A percentile compares a stretch with the other conserved stretches of the same genome.
Conservation (phyloP, 2,888 invertebrate species). For the Nomada goodeniana region DNA sequence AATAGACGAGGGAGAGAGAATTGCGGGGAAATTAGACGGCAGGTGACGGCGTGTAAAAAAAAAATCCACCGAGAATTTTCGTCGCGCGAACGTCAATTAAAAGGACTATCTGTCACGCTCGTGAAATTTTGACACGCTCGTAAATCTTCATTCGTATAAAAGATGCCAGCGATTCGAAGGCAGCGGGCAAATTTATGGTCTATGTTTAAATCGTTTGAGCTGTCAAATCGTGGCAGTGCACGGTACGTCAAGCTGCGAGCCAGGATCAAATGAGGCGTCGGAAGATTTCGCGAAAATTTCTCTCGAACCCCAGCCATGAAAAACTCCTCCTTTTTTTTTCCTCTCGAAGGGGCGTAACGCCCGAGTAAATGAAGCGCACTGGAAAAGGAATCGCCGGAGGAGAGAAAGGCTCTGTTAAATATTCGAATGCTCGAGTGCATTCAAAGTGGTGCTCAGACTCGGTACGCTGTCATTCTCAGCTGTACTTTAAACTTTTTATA, state of each 20-base stretch:
- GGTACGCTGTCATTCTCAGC: slow-evolving; percentile 36
- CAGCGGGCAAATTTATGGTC: slow-evolving; percentile 64
- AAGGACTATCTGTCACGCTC: neutral
- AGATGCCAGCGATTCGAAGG: slow-evolving; percentile 38
- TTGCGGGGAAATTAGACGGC: too few species aligned
- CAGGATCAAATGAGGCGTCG: slow-evolving; percentile 80
- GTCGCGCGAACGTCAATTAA: neutral
- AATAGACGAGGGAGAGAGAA: too few species aligned
- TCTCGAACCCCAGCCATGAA: slow-evolving; percentile 55
- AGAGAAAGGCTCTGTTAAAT: slow-evolving; percentile 65
- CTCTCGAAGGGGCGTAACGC: slow-evolving; percentile 61
- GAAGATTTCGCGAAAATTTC: slow-evolving; percentile 76
- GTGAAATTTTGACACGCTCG: neutral
- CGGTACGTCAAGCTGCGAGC: slow-evolving; percentile 66
- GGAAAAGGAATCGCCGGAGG: slow-evolving; percentile 62
- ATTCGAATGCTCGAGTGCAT: slow-evolving; percentile 68
- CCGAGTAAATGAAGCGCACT: slow-evolving; percentile 76
- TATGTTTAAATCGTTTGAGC: slow-evolving; percentile 67
- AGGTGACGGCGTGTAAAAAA: too few species aligned
- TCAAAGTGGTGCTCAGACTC: slow-evolving; percentile 55
- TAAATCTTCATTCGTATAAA: slow-evolving; percentile 38
- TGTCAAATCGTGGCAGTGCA: slow-evolving; percentile 54
- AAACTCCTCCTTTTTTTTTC: slow-evolving; percentile 47
- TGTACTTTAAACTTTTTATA: slow-evolving; percentile 44
- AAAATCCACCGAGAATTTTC: too few species aligned